Percentiles rank a stretch among this genome's conserved stretches.
phyloP scores from a whole-genome alignment of 2,113 vertebrate species.

The Phainopepla nitens region DNA sequence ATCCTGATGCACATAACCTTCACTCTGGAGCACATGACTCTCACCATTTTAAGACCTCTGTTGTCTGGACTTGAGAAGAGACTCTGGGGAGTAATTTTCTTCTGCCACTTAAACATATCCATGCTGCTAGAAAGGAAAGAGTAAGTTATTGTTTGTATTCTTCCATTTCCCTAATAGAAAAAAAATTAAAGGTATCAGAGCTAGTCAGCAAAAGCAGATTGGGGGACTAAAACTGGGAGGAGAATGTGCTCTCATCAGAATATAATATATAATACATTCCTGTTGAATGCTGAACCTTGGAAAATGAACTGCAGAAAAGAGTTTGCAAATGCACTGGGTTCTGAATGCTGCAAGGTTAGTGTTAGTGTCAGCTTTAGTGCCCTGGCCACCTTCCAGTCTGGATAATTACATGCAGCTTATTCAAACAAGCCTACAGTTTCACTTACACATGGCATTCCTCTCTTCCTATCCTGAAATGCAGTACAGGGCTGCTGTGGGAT shows the following conservation, averaged over 20 bases:
- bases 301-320: neutral
- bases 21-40: neutral
- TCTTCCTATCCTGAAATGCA: neutral
- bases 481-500: neutral
- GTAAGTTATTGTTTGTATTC: neutral
- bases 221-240: neutral
- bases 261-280: neutral
- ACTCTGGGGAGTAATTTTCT: neutral
- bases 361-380: neutral
- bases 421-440: conserved; percentile 19
- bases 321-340: conserved; percentile 1
- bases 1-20: neutral
- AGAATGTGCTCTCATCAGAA: neutral
- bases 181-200: neutral
- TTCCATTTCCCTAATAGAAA: neutral
- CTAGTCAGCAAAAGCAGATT: neutral
- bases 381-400: conserved; percentile 36
- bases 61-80: neutral
- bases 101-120: neutral
- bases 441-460: neutral
- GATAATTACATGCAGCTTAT: conserved; percentile 17
- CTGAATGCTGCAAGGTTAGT: neutral
- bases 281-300: neutral
- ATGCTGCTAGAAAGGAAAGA: neutral
- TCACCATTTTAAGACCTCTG: neutral